Conservation (phyloP, 1,140 invertebrate genomes). For the Kradibia gibbosae region DNA sequence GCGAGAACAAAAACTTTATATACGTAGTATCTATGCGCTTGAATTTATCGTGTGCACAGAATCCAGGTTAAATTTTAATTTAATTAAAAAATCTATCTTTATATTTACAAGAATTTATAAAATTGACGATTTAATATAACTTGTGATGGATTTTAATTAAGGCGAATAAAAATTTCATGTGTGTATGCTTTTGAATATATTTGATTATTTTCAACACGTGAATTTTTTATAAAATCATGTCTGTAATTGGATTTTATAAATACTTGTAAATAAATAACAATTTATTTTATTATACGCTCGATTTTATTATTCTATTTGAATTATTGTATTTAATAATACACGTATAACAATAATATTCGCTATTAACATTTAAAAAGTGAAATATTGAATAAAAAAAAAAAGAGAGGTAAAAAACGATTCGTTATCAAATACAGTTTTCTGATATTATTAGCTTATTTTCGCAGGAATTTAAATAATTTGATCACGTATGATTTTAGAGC, state of each 20-base stretch:
- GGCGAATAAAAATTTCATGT: background rate
- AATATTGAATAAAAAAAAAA: background rate
- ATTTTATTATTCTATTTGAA: background rate
- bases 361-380: background rate
- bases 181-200: background rate
- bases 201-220: background rate
- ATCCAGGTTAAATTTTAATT: background rate
- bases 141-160: conserved; percentile 17
- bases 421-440: background rate
- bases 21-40: background rate
- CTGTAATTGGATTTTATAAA: background rate
- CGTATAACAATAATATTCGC: background rate
- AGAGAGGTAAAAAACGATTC: no score
- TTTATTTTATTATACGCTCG: background rate
- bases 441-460: background rate
- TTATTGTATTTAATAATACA: background rate
- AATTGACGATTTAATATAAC: conserved; percentile 2
- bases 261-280: background rate
- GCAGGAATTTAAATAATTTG: background rate
- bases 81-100: background rate
- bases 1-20: background rate
- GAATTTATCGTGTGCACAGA: background rate
- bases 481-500: conserved; percentile 19
- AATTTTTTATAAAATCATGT: background rate
- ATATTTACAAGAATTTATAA: background rate